Evolutionary conservation across 2,797 vertebrate genomes (phyloP), one percentile per base, ranked within the genome.

Genomic region (Tangara arthus): DNA sequence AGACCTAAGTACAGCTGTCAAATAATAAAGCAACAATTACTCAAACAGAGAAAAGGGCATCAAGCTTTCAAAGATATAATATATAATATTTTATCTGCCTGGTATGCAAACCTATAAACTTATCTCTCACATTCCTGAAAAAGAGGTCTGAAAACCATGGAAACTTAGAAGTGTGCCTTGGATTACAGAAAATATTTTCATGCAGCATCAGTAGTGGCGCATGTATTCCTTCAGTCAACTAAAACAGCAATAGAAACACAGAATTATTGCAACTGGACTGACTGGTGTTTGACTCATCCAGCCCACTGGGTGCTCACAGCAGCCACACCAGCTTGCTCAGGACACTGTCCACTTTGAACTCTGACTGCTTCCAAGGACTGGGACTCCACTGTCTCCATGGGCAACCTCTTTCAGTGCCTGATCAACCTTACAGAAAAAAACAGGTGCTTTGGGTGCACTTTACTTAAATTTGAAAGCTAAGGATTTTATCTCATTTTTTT

Each of bases 1-100:
- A 93, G 30, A 69, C 42, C 66, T 55, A 88, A 86, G 16, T 15
- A 19, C 63, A 89, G 69, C 55, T 93, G 80, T 82, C 61, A 89
- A 87, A 77, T 78, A 82, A 90, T 63, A 90, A 85, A 93, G 8
- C 11, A 56, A 56, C 41, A 68, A 69, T 82, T 85, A 65, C 26
- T 68, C 56, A 82, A 80, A 92, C 26, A 52, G 26, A 63, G 47
- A 50, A 75, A 87, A 82, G 60, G n/a, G 20, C 41, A 68, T 26
- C 22, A 59, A 65, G 12, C 7, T 75, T 79, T 78, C 42, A 55
- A 77, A 66, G 24, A 59, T 12, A 35, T 22, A 1, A 1, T 9
- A 21, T 42, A 39, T 23, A 78, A 53, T 22, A 71, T 46, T 68
- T 68, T 5, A 66, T 30, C 24, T 78, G 11, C 35, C 35, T 70